These are phyloP conservation scores for Phthorimaea operculella DNA, from an alignment of 1,140 invertebrate species.

Conservation along the genomic window DNA sequence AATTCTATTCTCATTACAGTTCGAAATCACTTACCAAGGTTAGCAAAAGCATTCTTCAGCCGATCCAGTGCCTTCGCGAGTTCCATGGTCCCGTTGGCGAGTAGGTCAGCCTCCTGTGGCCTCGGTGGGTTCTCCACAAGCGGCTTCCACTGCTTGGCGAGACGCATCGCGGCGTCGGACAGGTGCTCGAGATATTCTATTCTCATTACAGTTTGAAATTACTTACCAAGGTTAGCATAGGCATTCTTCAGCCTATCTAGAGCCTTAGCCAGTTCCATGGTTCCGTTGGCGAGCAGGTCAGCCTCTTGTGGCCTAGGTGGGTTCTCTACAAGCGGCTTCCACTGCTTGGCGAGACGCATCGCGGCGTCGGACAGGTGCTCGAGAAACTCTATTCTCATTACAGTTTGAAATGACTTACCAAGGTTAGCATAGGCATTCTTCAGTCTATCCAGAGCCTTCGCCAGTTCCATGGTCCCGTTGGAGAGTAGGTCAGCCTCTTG, in stretches of 20 bases:
- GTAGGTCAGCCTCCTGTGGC: not conserved
- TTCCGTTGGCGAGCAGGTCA: not conserved
- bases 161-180: constrained; percentile 26
- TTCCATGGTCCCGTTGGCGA: constrained; percentile 10
- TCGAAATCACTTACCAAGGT: constrained; percentile 4
- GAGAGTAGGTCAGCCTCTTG: not conserved
- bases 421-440: constrained; percentile 25
- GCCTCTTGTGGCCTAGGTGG: not conserved
- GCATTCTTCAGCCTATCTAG: constrained; percentile 34
- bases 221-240: constrained; percentile 17
- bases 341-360: constrained; percentile 25
- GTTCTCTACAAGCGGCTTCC: constrained; percentile 29
- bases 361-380: constrained; percentile 28
- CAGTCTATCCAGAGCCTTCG: constrained; percentile 37
- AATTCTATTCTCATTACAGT: no score
- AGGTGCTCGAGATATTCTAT: no score
- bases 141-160: constrained; percentile 28
- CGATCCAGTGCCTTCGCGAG: constrained; percentile 37
- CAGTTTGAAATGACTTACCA: not conserved
- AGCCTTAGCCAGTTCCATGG: constrained; percentile 29
- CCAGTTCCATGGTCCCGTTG: constrained; percentile 17
- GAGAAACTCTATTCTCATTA: no score
- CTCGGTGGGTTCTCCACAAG: constrained; percentile 20
- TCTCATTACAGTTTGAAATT: no score
- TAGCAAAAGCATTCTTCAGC: constrained; percentile 28